Evolutionary conservation across 2,113 vertebrate species (phyloP).

Genomic region (Podarcis cretensis): DNA sequence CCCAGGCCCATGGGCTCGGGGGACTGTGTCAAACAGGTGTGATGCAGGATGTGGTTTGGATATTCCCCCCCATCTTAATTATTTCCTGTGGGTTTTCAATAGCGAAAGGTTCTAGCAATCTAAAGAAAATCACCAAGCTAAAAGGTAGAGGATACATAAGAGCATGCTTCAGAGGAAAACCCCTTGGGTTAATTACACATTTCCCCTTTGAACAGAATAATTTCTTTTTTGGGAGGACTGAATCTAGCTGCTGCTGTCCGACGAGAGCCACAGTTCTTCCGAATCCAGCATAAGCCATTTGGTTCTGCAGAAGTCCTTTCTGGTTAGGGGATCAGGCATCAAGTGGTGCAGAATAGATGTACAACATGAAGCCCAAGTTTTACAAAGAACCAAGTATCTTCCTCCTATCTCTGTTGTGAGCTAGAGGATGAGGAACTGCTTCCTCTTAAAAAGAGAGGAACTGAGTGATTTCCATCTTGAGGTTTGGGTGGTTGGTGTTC

Average conservation of each 20-base stretch:
- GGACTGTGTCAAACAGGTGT: slow-evolving; percentile 29
- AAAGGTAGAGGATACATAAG: slow-evolving; percentile 13
- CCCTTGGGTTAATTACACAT: slow-evolving; percentile 16
- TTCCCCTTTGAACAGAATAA: slow-evolving; percentile 23
- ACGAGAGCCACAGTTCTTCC: not conserved
- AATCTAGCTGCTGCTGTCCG: not conserved
- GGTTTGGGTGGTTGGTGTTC: not conserved
- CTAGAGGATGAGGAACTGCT: not conserved
- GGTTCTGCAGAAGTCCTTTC: not conserved
- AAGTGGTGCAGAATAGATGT: not conserved
- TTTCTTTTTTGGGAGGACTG: not conserved
- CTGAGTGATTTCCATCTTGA: not conserved
- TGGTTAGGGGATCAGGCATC: no score
- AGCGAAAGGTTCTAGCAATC: not conserved
- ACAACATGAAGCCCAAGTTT: not conserved
- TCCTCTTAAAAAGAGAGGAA: not conserved
- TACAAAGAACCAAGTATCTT: not conserved
- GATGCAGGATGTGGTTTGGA: slow-evolving; percentile 31
- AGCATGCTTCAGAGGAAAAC: slow-evolving; percentile 43
- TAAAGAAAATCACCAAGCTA: slow-evolving; percentile 41
- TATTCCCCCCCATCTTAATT: slow-evolving; percentile 43
- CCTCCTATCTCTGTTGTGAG: not conserved
- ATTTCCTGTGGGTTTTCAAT: slow-evolving; percentile 36
- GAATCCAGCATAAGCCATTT: not conserved
- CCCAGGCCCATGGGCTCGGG: not conserved